phyloP scores from a whole-genome alignment of 2,888 invertebrate genomes.

The Kuschelorhynchus macadamiae region DNA sequence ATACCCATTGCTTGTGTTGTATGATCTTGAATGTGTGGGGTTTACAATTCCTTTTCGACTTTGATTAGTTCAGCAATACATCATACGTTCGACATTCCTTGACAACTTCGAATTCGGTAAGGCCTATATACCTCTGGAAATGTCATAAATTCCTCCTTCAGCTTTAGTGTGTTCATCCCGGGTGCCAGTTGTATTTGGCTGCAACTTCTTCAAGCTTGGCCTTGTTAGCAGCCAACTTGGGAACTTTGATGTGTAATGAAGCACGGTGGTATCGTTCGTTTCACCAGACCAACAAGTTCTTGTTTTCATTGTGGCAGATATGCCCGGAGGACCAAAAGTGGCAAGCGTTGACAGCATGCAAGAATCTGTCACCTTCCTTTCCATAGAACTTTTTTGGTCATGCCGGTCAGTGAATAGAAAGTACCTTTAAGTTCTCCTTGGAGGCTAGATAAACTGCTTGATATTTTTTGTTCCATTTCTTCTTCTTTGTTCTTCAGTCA shows the following conservation, averaged over 20 bases:
- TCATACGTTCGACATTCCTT: conserved; percentile 99
- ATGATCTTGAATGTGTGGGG: conserved; percentile 58
- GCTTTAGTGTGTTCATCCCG: conserved; percentile 97
- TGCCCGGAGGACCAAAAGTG: conserved; percentile 97
- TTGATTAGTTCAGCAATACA: conserved; percentile 95
- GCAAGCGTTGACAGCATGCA: conserved; percentile 95
- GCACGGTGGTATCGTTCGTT: conserved; percentile 99
- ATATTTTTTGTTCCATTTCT: conserved; percentile 95
- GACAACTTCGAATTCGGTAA: conserved; percentile 96
- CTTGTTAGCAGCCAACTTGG: conserved; percentile 92
- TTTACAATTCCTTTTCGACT: conserved; percentile 91
- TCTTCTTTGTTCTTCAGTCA: conserved; percentile 96
- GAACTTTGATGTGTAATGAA: conserved; percentile 96
- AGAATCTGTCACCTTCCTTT: conserved; percentile 94
- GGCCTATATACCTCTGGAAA: conserved; percentile 97
- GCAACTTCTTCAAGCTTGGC: conserved; percentile 93
- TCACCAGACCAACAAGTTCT: conserved; percentile 98
- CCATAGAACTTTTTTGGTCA: conserved; percentile 96
- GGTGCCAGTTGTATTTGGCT: conserved; percentile 90
- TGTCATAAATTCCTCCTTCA: conserved; percentile 96
- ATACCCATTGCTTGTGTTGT: conserved; percentile 49
- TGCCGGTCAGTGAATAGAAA: conserved; percentile 95
- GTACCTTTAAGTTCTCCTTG: conserved; percentile 91
- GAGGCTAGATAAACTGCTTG: conserved; percentile 84
- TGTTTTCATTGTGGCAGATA: conserved; percentile 97